Evolutionary conservation across 2,888 invertebrate genomes (phyloP).

Genomic region (Drosophila formosana): DNA sequence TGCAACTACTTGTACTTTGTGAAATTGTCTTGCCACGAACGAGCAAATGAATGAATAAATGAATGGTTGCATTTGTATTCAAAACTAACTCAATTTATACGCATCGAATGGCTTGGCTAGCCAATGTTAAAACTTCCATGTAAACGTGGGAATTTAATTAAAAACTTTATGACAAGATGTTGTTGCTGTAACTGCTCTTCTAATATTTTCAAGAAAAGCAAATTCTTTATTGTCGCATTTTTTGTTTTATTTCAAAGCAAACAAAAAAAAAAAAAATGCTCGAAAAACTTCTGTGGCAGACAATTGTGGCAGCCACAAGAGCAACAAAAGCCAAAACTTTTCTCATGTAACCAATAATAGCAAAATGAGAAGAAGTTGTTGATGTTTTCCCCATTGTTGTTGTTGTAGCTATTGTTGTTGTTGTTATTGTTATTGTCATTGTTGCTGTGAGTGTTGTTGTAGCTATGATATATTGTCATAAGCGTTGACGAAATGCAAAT

Average conservation of each 20-base stretch:
- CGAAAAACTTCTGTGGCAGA: slow-evolving; percentile 70
- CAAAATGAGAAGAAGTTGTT: slow-evolving; percentile 46
- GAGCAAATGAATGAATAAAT: not conserved
- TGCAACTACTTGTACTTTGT: not conserved
- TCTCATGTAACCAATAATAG: slow-evolving; percentile 76
- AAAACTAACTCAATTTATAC: slow-evolving; percentile 48
- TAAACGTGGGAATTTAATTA: slow-evolving; percentile 75
- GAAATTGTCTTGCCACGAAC: not conserved
- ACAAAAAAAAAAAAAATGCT: slow-evolving; percentile 52
- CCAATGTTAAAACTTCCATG: slow-evolving; percentile 35
- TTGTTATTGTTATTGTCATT: slow-evolving; percentile 13
- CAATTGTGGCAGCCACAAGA: slow-evolving; percentile 64
- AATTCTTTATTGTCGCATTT: slow-evolving; percentile 36
- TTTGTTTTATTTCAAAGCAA: slow-evolving; percentile 27
- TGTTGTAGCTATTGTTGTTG: slow-evolving; percentile 4
- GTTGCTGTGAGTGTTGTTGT: slow-evolving; percentile 18
- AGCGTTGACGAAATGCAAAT: slow-evolving; percentile 78
- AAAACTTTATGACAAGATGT: slow-evolving; percentile 78
- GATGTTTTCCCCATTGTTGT: slow-evolving; percentile 15
- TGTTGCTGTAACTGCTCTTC: slow-evolving; percentile 34
- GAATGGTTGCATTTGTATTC: slow-evolving; percentile 25
- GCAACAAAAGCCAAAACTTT: slow-evolving; percentile 56
- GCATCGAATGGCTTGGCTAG: slow-evolving; percentile 33
- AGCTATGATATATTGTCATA: slow-evolving; percentile 72
- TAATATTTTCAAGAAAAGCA: slow-evolving; percentile 26